Evolutionary conservation across 2,113 vertebrate genomes (phyloP).

Genomic region (Tinamus guttatus): DNA sequence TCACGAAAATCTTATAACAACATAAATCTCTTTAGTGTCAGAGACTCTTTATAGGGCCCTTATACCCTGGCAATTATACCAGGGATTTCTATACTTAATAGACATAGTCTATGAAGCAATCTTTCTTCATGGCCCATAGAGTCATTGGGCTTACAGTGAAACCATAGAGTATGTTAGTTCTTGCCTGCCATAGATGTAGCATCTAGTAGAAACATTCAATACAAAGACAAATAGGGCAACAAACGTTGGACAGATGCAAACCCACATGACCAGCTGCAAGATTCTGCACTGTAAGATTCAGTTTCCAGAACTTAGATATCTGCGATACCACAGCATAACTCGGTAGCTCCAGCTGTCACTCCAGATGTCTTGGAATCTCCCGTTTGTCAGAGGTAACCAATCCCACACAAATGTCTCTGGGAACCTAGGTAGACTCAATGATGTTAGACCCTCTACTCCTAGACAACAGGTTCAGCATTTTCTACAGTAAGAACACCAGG

Average conservation of each 20-base stretch:
- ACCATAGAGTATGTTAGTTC: background rate
- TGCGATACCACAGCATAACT: background rate
- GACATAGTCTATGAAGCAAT: rapidly evolving
- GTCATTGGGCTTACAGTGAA: background rate
- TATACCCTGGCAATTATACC: background rate
- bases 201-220: background rate
- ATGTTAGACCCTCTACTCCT: background rate
- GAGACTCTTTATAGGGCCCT: background rate
- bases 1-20: background rate
- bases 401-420: background rate
- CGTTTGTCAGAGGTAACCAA: background rate
- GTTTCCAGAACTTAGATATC: background rate
- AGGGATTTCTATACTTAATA: background rate
- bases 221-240: background rate
- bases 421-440: background rate
- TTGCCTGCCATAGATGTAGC: background rate
- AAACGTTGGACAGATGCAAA: background rate
- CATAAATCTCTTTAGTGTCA: rapidly evolving
- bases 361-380: background rate
- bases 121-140: background rate
- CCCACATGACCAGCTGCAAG: background rate
- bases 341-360: background rate
- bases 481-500: background rate
- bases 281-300: background rate
- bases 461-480: background rate